Evolutionary conservation across 2,113 vertebrate genomes (phyloP), one percentile per base, ranked within the genome.

Genomic region (Zosterops japonicus): DNA sequence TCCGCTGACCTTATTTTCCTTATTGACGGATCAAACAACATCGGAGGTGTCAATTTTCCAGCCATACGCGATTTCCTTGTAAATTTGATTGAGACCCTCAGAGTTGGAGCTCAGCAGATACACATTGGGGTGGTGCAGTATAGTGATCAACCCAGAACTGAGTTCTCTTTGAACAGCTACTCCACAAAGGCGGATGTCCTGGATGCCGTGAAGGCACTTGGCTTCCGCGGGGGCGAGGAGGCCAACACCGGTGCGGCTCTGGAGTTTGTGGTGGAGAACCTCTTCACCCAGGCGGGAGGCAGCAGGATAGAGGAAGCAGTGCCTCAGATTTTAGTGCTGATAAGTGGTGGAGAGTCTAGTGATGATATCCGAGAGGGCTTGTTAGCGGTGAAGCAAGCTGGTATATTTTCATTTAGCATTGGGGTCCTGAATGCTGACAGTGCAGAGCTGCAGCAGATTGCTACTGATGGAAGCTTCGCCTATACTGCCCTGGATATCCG

Each of bases 1-100:
- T 98, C 99, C 56, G 98, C 99, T 98, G 99, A 99, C 98, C 98
- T 99, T 98, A 97, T 99, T 98, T 98, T 99, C 99, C 99, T 99
- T 99, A 99, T 99, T 99, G 99, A 99, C 8, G 99, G 99, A 99
- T 99, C 99, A 98, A 95, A 99, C 98, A 99, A 98, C 98, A 97
- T 99, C 98, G 99, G 99, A 99, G 96, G 98, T 96, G 96, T 95
- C 98, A 98, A 99, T 99, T 99, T 99, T 96, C 98, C 97, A 97
- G 97, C 95, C 97, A 97, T 99, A 97, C 98, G 98, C 53, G 98
- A 99, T 98, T 98, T 99, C 98, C 98, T 98, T 98, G 97, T 99
- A 97, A 99, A 97, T 99, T 97, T 99, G 98, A 97, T 99, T 98
- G 98, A 99, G 94, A 97, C 28, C 97, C 98, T 99, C 93, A 97